Evolutionary conservation across 2,113 vertebrate genomes (phyloP).

Genomic region (Corythaixoides concolor): DNA sequence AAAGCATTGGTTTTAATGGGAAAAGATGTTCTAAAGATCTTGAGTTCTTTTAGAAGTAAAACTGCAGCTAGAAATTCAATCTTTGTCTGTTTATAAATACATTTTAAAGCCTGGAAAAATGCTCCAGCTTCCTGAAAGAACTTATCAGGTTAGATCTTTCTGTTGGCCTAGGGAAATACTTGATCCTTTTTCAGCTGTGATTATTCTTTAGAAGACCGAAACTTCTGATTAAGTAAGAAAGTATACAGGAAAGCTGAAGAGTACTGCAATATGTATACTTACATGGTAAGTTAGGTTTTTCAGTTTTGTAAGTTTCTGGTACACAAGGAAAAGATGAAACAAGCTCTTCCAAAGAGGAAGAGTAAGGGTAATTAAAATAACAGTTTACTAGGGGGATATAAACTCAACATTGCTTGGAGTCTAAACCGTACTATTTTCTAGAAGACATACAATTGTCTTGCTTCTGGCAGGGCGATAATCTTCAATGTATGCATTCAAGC

Average conservation of each 20-base stretch:
- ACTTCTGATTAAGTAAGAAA: not conserved
- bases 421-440: not conserved
- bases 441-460: not conserved
- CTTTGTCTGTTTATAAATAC: not conserved
- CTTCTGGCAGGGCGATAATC: not conserved
- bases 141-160: not conserved
- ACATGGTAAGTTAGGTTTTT: not conserved
- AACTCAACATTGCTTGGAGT: not conserved
- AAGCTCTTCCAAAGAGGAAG: not conserved
- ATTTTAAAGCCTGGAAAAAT: not conserved
- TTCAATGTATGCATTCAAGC: not conserved
- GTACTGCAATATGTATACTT: not conserved
- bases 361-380: not conserved
- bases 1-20: constrained; percentile 39
- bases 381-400: not conserved
- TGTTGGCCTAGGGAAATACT: not conserved
- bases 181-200: not conserved
- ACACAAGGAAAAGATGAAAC: not conserved
- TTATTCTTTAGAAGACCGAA: not conserved
- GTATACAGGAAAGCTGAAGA: not conserved
- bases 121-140: not conserved
- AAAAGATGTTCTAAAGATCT: not conserved
- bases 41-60: not conserved
- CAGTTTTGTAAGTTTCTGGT: not conserved
- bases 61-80: not conserved